Evolutionary conservation across 2,888 invertebrate genomes (phyloP).

Genomic region (Erpobdella octoculata): DNA sequence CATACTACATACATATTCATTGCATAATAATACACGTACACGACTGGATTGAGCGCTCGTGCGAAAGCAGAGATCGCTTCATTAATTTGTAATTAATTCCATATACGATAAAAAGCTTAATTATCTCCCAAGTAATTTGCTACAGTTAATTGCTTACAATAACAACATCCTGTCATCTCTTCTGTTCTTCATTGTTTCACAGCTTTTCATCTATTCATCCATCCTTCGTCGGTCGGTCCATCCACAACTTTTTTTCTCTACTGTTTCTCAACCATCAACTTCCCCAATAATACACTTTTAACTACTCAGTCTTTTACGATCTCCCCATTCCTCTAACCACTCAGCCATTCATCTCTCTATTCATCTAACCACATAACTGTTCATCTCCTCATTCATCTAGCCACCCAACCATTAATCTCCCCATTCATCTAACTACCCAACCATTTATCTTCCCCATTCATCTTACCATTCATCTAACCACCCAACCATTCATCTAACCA

Average conservation of each 20-base stretch:
- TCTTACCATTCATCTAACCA: constrained; percentile 8
- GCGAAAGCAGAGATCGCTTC: background rate
- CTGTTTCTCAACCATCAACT: background rate
- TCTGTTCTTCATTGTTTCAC: background rate
- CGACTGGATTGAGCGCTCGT: too few relatives aligned
- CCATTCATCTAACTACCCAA: constrained; percentile 8
- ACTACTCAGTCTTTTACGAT: too few relatives aligned
- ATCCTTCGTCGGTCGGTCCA: background rate
- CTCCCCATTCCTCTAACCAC: background rate
- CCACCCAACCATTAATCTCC: constrained; percentile 5
- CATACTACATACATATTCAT: too few relatives aligned
- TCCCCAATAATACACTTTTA: background rate
- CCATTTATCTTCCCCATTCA: constrained; percentile 2
- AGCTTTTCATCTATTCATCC: background rate
- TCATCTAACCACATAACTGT: background rate
- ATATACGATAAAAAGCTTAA: constrained; percentile 8
- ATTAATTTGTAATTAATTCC: constrained; percentile 6
- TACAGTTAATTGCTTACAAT: background rate
- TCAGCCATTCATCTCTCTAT: background rate
- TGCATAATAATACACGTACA: too few relatives aligned
- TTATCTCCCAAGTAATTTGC: background rate
- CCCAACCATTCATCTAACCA: constrained; percentile 10
- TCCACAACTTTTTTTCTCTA: background rate
- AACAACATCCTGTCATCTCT: constrained; percentile 3
- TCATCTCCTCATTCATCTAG: background rate